Evolutionary conservation across 2,797 vertebrate genomes (phyloP).

Genomic region (Cirrhinus mrigala): DNA sequence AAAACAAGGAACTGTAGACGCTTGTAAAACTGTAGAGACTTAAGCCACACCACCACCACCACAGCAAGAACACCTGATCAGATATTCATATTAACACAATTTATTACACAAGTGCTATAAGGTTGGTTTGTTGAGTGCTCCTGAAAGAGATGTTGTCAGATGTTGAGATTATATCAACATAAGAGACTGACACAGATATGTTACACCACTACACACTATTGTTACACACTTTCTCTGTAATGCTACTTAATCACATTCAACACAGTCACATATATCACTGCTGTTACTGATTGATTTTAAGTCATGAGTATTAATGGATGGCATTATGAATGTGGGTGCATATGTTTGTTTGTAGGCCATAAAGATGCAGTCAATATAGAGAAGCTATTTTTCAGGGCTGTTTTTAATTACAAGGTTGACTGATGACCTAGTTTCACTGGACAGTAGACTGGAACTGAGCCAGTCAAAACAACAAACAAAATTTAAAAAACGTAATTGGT

Average conservation of each 20-base stretch:
- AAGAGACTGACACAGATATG: background rate
- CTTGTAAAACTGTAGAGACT: background rate
- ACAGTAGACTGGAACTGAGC: background rate
- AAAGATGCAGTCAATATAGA: slow-evolving; percentile 1
- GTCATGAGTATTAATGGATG: background rate
- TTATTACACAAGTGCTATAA: too few relatives aligned
- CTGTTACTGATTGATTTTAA: background rate
- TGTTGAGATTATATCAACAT: background rate
- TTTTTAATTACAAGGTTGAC: slow-evolving; percentile 3
- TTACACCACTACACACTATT: background rate
- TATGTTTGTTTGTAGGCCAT: background rate
- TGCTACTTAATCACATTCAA: background rate
- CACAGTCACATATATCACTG: background rate
- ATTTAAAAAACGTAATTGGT: background rate
- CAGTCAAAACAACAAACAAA: background rate
- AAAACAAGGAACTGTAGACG: background rate
- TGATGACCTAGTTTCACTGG: background rate
- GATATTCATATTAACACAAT: background rate
- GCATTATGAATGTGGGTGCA: background rate
- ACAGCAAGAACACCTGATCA: background rate
- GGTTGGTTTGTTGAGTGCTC: too few relatives aligned
- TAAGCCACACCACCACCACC: background rate
- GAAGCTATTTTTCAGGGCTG: slow-evolving; percentile 9
- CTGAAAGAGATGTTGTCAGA: background rate
- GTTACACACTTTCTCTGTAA: background rate